Conservation (phyloP, 2,113 vertebrate genomes). For the Pollachius pollachius region DNA sequence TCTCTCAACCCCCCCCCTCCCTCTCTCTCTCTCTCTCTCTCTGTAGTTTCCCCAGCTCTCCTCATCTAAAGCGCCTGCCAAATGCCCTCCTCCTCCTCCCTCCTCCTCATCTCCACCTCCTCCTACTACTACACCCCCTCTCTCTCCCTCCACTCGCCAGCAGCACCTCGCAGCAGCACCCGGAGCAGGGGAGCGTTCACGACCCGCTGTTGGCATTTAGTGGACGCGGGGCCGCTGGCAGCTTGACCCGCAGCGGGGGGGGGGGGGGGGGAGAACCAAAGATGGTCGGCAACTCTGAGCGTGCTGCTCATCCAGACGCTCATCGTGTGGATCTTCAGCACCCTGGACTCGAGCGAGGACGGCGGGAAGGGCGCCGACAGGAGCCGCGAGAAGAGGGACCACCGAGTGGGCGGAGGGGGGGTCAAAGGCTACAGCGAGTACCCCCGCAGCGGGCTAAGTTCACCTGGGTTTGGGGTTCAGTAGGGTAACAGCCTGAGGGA, state of each 20-base stretch:
- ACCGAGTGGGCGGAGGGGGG: slow-evolving; percentile 54
- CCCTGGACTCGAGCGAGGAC: slow-evolving; percentile 82
- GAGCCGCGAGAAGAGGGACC: slow-evolving; percentile 74
- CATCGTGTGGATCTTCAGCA: slow-evolving; percentile 95
- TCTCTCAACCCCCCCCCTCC: no score
- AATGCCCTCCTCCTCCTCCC: slow-evolving; percentile 35
- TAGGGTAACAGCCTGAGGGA: no score
- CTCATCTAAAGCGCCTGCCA: slow-evolving; percentile 54
- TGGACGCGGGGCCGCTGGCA: slow-evolving; percentile 44
- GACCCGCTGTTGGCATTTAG: slow-evolving; percentile 61
- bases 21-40: no score
- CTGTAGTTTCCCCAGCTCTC: no score
- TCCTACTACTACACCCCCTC: slow-evolving; percentile 27
- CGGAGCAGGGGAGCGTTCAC: slow-evolving; percentile 45
- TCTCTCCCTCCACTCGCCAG: slow-evolving; percentile 35
- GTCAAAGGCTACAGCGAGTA: slow-evolving; percentile 66
- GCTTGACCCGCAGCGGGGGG: slow-evolving; percentile 41
- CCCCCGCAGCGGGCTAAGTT: slow-evolving; percentile 59
- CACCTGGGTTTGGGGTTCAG: no score
- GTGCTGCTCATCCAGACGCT: slow-evolving; percentile 93
- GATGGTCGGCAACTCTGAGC: slow-evolving; percentile 80
- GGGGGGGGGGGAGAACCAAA: slow-evolving; percentile 51
- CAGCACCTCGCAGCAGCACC: slow-evolving; percentile 28
- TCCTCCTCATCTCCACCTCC: no score
- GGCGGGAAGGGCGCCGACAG: slow-evolving; percentile 52